Percentiles rank a stretch among this genome's conserved stretches.
phyloP scores from a whole-genome alignment of 2,113 vertebrate genomes.

The Merops nubicus region DNA sequence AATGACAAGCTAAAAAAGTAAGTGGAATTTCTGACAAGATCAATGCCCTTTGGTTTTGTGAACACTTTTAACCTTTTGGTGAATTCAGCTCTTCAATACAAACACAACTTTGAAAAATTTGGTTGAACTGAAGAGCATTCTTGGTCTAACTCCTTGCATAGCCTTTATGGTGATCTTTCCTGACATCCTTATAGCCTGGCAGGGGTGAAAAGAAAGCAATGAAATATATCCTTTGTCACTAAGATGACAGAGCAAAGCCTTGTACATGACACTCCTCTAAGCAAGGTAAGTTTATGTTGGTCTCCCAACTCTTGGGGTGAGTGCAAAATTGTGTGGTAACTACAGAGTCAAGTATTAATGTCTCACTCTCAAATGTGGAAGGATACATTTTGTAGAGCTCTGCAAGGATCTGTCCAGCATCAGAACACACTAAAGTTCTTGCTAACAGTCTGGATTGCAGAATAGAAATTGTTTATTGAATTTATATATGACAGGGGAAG shows the following conservation, averaged over 20 bases:
- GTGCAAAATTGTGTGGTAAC: neutral
- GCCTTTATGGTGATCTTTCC: neutral
- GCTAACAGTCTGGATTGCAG: neutral
- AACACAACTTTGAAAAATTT: neutral
- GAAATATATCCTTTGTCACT: neutral
- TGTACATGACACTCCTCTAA: neutral
- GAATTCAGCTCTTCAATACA: neutral
- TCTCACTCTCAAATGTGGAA: neutral
- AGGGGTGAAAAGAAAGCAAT: neutral
- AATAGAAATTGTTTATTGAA: neutral
- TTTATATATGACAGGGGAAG: neutral
- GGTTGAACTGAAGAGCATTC: neutral
- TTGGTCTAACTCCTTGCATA: neutral
- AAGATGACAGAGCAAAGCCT: neutral
- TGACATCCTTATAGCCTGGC: neutral
- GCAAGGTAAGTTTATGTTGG: neutral
- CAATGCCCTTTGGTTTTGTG: neutral
- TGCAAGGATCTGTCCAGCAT: neutral
- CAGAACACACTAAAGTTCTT: neutral
- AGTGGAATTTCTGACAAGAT: neutral
- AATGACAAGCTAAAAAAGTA: neutral
- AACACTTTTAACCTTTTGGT: neutral
- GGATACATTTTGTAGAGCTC: neutral
- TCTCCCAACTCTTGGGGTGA: neutral
- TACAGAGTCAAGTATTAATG: neutral